Conservation (phyloP, 2,797 vertebrate genomes). For the Pseudocheirus occidentalis region DNA sequence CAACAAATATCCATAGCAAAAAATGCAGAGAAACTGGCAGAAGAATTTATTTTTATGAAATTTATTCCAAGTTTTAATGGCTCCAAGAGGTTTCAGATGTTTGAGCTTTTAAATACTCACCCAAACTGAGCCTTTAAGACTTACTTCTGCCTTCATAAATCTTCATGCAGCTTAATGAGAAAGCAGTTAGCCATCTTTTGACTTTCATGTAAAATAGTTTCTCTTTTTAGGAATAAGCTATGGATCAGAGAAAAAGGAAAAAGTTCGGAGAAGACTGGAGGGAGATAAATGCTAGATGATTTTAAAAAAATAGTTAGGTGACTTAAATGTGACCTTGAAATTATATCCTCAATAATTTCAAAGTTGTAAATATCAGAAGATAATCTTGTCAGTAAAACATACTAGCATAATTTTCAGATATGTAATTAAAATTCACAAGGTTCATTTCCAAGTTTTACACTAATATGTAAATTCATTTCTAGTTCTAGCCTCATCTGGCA, state of each 20-base stretch:
- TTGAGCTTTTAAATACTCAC: background rate
- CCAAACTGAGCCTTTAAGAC: background rate
- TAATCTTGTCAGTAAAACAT: slow-evolving; percentile 15
- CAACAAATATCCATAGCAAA: background rate
- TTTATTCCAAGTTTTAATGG: background rate
- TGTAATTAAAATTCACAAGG: background rate
- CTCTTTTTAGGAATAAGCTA: background rate
- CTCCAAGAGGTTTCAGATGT: background rate
- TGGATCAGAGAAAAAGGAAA: background rate
- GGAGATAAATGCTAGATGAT: background rate
- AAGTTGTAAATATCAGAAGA: slow-evolving; percentile 28
- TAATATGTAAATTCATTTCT: slow-evolving; percentile 71
- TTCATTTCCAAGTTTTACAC: slow-evolving; percentile 40
- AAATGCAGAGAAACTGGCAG: slow-evolving; percentile 1
- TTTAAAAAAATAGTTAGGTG: background rate
- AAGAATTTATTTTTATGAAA: slow-evolving; percentile 12
- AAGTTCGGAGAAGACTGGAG: background rate
- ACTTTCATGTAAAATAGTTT: background rate
- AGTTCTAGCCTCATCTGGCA: slow-evolving; percentile 99
- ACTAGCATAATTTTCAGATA: background rate
- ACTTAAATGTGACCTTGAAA: slow-evolving; percentile 36
- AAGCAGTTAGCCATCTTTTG: background rate
- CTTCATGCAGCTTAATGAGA: slow-evolving; percentile 8
- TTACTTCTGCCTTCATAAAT: background rate
- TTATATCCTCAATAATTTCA: slow-evolving; percentile 31